phyloP scores from a whole-genome alignment of 2,888 invertebrate species.

The Crematogaster levior region DNA sequence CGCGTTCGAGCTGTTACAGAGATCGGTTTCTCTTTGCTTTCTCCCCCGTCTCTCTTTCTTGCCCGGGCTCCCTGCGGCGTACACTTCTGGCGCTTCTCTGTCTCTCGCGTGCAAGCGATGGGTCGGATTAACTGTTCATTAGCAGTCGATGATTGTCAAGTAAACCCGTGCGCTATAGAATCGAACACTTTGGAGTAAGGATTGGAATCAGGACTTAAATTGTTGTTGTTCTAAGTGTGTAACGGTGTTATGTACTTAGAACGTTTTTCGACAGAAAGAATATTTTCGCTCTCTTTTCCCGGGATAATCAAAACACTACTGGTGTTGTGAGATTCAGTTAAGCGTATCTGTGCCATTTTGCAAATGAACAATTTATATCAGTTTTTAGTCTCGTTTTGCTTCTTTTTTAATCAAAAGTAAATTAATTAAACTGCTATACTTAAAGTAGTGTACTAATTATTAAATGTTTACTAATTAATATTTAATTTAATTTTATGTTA shows the following conservation, averaged over 20 bases:
- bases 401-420: neutral
- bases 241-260: neutral
- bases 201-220: constrained; percentile 3
- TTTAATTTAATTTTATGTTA: no score
- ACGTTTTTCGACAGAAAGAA: neutral
- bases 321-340: no score
- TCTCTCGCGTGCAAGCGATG: constrained; percentile 32
- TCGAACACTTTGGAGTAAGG: neutral
- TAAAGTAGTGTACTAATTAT: neutral
- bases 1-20: constrained; percentile 36
- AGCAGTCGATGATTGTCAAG: constrained; percentile 39
- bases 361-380: neutral
- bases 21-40: constrained; percentile 61
- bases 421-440: neutral
- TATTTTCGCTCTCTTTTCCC: neutral
- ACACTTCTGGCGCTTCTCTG: constrained; percentile 17
- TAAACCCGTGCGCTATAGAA: neutral
- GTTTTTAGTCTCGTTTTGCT: no score
- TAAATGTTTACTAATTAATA: no score
- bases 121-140: constrained; percentile 48
- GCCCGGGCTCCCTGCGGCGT: neutral
- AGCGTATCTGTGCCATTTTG: neutral
- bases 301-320: neutral
- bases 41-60: constrained; percentile 26
- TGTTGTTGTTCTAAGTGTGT: neutral